Evolutionary conservation across 2,797 vertebrate species (phyloP), one percentile per base, ranked within the genome.

Genomic region (Siniperca obscura): DNA sequence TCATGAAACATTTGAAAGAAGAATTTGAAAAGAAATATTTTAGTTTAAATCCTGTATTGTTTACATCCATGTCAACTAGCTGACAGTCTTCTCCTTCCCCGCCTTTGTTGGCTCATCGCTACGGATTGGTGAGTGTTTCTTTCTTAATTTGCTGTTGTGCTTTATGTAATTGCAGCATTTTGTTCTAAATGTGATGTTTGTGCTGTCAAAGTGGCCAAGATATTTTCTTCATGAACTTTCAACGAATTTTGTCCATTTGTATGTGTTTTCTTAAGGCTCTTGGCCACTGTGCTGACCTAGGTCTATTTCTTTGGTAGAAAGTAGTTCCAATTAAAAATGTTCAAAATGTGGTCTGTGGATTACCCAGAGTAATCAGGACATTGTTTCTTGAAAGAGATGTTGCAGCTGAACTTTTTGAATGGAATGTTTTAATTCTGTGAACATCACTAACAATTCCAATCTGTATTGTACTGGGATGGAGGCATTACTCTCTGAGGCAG

Each of bases 341-440:
- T 52, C 1, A 19, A 71, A n/a, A 19, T 50, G 46, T 12, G 57
- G 11, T 56, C 21, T 48, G 48, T 62, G 44, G 36, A 42, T 80
- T 19, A 42, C 52, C 2, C 30, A 16, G 36, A 36, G 5, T 5
- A 36, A 36, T 36, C 36, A 36, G 36, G 66, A 25, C 27, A 11
- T 64, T 57, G 48, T 57, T 72, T 50, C 19, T n/a, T 30, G 6
- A 79, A 66, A 64, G 3, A 56, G 14, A 42, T 40, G 60, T 46
- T 53, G 50, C 42, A 57, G 25, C 36, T 59, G 1, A 5, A 55
- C 4, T 40, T 76, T 79, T 65, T 14, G 11, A 12, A 66, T 19
- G 17, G 17, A n/a, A 60, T 25, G 38, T 52, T 53, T 22, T 1
- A 22, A 13, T 50, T 40, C 16, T 14, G 42, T 13, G 16, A 50